Evolutionary conservation across 2,797 vertebrate species (phyloP).

Genomic region (Alca torda): DNA sequence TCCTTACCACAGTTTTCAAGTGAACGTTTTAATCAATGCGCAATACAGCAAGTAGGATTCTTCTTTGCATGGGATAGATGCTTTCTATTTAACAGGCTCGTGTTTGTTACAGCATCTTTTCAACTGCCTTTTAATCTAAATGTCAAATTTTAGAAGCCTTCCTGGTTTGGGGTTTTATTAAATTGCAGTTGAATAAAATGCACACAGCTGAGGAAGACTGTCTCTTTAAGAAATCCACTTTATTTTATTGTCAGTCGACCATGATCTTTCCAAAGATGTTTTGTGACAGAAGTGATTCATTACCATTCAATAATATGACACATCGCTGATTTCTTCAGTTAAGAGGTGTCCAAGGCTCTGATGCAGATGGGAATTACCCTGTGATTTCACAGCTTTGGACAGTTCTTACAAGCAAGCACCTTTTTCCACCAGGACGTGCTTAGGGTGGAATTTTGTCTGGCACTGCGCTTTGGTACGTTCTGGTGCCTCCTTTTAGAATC

Average conservation of each 20-base stretch:
- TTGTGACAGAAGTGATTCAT: neutral
- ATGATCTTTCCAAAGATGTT: neutral
- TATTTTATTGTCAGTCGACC: neutral
- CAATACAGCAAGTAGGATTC: neutral
- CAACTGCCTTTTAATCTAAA: neutral
- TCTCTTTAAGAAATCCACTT: neutral
- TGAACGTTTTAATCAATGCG: neutral
- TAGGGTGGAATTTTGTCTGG: neutral
- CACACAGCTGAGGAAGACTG: neutral
- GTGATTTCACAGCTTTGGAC: neutral
- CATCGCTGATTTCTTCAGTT: neutral
- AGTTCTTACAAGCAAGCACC: neutral
- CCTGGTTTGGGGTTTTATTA: neutral
- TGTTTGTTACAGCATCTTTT: neutral
- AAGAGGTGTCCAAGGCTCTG: neutral
- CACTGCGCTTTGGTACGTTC: neutral
- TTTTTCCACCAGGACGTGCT: neutral
- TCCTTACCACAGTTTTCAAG: neutral
- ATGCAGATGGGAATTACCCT: neutral
- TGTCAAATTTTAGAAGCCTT: neutral
- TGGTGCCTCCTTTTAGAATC: neutral
- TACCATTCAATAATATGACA: neutral
- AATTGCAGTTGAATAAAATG: neutral
- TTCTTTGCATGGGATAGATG: neutral
- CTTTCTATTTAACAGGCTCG: neutral